Evolutionary conservation across 1,140 invertebrate genomes (phyloP), one percentile per base, ranked within the genome.

Genomic region (Papilio xuthus): DNA sequence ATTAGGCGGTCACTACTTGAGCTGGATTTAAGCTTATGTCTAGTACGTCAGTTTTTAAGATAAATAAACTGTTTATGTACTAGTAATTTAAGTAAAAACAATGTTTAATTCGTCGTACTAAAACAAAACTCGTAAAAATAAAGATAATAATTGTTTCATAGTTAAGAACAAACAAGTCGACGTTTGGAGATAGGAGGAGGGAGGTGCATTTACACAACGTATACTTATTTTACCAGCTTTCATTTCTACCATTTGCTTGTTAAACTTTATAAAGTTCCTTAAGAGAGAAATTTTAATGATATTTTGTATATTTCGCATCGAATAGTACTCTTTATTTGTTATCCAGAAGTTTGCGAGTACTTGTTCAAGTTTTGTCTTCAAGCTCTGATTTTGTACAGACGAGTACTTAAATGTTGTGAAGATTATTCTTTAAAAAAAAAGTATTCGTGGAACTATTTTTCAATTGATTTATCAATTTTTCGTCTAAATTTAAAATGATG

Each of bases 281-380:
- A 63, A 63, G 60, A 63, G 60, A 63, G 60, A 63, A 63, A 63
- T 63, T 63, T 63, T 63, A 63, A 63, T 63, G 26, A 63, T 63
- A 63, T 63, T 28, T 63, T 63, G 60, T 28, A 63, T 63, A 63
- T 63, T 63, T 13, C 60, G 26, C 60, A 63, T 26, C 3, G 60
- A 63, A 63, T 63, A 28, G 60, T 63, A 63, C 23, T 63, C 60
- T 12, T 63, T 63, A 63, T 63, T 63, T 63, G 60, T 63, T 63
- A 28, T 63, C n/a, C 20, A 12, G 1, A 28, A 63, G 60, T 63
- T 63, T 26, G 12, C 60, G 10, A 63, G 60, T 63, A n/a, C 53
- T 56, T 63, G 23, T 26, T 26, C 23, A 28, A 63, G 60, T 28
- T 63, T 28, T 6, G 4, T 28, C 60, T 63, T 63, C 23, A 26